Evolutionary conservation across 1,140 invertebrate genomes (phyloP), one percentile per base, ranked within the genome.

Genomic region (Nilaparvata lugens): DNA sequence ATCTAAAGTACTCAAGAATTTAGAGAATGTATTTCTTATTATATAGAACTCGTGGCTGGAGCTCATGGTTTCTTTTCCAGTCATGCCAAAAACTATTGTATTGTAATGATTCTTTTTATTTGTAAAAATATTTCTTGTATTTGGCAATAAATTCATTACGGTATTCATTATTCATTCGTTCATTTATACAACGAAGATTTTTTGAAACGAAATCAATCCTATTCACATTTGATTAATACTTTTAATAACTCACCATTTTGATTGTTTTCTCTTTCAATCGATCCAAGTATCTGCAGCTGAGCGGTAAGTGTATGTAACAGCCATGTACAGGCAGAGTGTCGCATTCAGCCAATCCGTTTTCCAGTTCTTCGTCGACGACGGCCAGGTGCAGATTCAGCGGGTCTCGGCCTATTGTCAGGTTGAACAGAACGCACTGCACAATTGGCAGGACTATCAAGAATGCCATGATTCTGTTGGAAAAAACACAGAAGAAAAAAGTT

Each of bases 241-340:
- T n/a, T n/a, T n/a, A n/a, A n/a, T 16, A 54, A 31, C 21, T 23
- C 16, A 28, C 52, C 45, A 48, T 48, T 48, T 48, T 18, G 11
- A 48, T 48, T 2, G 21, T 19, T 48, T 48, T 48, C 21, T 48
- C 7, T 48, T 48, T 48, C 45, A 48, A 48, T 48, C 2, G 21
- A 14, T 48, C 21, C 45, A 93, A 68, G 74, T 84, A 92, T 66
- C 83, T 78, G 76, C 90, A 93, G 72, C 89, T 91, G 28, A 91
- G 73, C 63, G 65, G 65, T 23, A 78, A 73, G 1, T 76, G 78
- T 55, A 81, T 76, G 68, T 86, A 83, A 67, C 88, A 91, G 4
- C 62, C 72, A 67, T 64, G 69, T 62, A 74, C 73, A n/a, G 73
- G 70, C 65, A 77, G 79, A 38, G 70, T 63, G 55, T 67, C 66